Conservation (phyloP, 1,140 invertebrate species). For the Plodia interpunctella region DNA sequence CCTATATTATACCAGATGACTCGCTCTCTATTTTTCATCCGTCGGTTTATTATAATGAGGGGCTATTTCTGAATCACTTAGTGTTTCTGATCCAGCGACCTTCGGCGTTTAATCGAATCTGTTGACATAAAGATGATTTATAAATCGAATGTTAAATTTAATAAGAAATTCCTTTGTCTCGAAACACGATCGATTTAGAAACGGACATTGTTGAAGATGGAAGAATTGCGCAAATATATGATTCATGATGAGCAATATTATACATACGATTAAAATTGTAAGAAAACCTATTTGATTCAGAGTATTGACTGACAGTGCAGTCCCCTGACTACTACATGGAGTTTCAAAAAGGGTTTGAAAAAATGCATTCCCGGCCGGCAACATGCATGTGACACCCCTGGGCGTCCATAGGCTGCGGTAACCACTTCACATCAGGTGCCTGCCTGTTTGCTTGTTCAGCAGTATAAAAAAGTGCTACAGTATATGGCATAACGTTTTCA, state of each 20-base stretch:
- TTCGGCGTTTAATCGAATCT: slow-evolving; percentile 69
- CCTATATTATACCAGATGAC: slow-evolving; percentile 49
- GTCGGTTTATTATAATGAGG: slow-evolving; percentile 49
- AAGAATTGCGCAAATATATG: background rate
- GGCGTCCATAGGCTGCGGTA: too few species aligned
- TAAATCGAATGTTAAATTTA: slow-evolving; percentile 48
- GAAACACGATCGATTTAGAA: background rate
- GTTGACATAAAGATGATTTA: slow-evolving; percentile 70
- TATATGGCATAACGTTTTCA: background rate
- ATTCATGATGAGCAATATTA: background rate
- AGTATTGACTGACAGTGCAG: too few species aligned
- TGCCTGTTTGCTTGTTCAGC: too few species aligned
- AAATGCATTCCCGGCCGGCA: too few species aligned
- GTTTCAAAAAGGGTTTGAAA: too few species aligned
- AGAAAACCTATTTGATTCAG: too few species aligned
- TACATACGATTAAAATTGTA: too few species aligned
- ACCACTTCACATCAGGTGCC: too few species aligned
- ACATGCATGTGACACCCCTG: too few species aligned
- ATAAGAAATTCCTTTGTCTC: slow-evolving; percentile 25
- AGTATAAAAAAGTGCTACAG: too few species aligned
- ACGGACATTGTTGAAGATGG: background rate
- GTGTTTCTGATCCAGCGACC: slow-evolving; percentile 48
- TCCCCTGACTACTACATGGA: too few species aligned
- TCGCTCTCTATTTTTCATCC: slow-evolving; percentile 64
- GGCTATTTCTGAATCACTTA: slow-evolving; percentile 65